These are phyloP conservation scores for Tachina fera DNA, from an alignment of 2,888 invertebrate species.

Conservation along the genomic window DNA sequence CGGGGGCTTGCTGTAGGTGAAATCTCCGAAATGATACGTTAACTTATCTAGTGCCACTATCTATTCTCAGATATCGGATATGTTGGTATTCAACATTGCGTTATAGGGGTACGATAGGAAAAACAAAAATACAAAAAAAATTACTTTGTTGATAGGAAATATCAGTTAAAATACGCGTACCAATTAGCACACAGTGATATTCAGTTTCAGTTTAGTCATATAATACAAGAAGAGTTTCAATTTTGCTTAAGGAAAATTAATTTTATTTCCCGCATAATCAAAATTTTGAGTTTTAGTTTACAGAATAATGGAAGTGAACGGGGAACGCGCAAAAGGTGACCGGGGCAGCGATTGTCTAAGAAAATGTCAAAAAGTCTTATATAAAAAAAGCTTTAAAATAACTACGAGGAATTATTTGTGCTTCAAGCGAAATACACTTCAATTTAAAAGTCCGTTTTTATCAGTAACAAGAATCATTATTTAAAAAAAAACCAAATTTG, in stretches of 20 bases:
- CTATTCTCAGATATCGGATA: slow-evolving; percentile 83
- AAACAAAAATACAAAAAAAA: slow-evolving; percentile 77
- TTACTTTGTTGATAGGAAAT: slow-evolving; percentile 79
- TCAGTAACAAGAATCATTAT: slow-evolving; percentile 6
- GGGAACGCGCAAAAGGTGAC: slow-evolving; percentile 39
- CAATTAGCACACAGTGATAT: slow-evolving; percentile 64
- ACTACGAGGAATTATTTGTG: not conserved
- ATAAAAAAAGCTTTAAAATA: not conserved
- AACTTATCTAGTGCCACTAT: slow-evolving; percentile 84
- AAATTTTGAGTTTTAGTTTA: slow-evolving; percentile 71
- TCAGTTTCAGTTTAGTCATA: slow-evolving; percentile 40
- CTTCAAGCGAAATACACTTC: not conserved
- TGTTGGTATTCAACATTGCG: slow-evolving; percentile 73
- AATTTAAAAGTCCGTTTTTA: not conserved
- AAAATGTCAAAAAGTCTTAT: slow-evolving; percentile 5
- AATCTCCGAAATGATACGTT: slow-evolving; percentile 83
- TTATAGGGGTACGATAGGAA: slow-evolving; percentile 78
- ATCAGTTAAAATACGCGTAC: slow-evolving; percentile 75
- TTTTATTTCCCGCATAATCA: slow-evolving; percentile 73
- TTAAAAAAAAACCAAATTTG: slow-evolving; percentile 29
- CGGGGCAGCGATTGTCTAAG: not conserved
- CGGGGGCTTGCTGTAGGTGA: slow-evolving; percentile 73
- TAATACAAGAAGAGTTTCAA: slow-evolving; percentile 42
- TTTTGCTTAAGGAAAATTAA: slow-evolving; percentile 57
- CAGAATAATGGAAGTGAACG: slow-evolving; percentile 66